Evolutionary conservation across 2,888 invertebrate species (phyloP).

Genomic region (Andrena praecox): DNA sequence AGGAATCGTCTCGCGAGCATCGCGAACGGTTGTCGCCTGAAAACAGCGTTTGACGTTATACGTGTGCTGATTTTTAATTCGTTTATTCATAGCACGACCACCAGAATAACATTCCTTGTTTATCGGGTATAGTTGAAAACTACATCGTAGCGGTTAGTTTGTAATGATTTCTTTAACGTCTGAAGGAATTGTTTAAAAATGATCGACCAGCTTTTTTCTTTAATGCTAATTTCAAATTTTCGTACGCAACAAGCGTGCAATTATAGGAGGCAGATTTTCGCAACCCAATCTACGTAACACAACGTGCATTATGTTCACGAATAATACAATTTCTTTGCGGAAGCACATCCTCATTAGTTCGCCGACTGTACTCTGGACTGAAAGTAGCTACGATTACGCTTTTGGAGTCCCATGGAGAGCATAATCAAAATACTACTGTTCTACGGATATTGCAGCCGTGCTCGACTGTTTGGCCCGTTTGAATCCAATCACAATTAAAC

Average conservation of each 20-base stretch:
- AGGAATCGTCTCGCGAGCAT: conserved; percentile 43
- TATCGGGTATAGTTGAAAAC: neutral
- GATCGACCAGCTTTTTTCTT: neutral
- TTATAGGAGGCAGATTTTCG: neutral
- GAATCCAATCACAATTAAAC: conserved; percentile 3
- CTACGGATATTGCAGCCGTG: conserved; percentile 28
- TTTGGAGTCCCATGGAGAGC: conserved; percentile 46
- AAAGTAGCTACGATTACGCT: conserved; percentile 55
- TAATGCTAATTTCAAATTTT: neutral
- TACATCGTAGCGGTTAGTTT: neutral
- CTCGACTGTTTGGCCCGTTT: neutral
- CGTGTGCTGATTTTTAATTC: conserved; percentile 16
- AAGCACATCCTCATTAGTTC: conserved; percentile 63
- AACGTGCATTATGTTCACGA: conserved; percentile 24
- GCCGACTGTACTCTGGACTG: conserved; percentile 30
- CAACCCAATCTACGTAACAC: conserved; percentile 27
- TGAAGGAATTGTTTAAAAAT: neutral
- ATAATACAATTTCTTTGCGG: conserved; percentile 58
- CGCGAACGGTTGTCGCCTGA: conserved; percentile 26
- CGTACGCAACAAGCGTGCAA: neutral
- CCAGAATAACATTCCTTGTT: neutral
- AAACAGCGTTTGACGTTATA: neutral
- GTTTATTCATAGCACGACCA: neutral
- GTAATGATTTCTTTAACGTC: neutral
- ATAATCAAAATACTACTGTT: conserved; percentile 44